Conservation (phyloP, 2,888 invertebrate genomes). For the Tenodera sinensis region DNA sequence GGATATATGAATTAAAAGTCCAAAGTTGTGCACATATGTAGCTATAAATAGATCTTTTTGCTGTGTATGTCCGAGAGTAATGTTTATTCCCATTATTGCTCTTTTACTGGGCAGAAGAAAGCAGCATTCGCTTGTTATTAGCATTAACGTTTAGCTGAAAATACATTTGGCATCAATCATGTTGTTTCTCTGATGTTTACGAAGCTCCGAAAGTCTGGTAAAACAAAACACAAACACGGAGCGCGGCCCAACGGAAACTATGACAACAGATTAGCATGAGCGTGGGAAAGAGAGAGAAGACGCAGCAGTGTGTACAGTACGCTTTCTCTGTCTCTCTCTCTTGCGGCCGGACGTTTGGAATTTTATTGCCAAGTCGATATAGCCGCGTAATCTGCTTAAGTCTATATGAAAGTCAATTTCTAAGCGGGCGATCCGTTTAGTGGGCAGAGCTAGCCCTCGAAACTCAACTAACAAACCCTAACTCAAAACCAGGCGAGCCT, state of each 20-base stretch:
- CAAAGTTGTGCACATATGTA: too few species aligned
- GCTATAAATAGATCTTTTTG: too few species aligned
- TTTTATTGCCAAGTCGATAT: neutral
- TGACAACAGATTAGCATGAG: neutral
- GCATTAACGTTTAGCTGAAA: too few species aligned
- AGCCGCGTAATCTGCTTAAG: slow-evolving; percentile 10
- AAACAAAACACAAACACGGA: neutral
- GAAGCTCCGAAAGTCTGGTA: neutral
- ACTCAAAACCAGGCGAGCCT: neutral
- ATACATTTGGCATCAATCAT: too few species aligned
- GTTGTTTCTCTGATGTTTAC: too few species aligned
- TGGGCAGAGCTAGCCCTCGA: neutral
- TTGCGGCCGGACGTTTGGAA: neutral
- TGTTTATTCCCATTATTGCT: too few species aligned
- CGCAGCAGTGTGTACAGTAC: neutral
- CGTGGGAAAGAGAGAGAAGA: neutral
- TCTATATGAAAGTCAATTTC: slow-evolving; percentile 13
- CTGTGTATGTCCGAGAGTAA: too few species aligned
- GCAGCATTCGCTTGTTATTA: too few species aligned
- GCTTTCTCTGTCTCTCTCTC: too few species aligned
- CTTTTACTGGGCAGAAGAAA: too few species aligned
- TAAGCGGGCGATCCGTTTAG: slow-evolving; percentile 8
- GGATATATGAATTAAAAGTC: too few species aligned
- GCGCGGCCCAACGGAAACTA: neutral
- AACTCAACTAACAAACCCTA: slow-evolving; percentile 5